A percentile compares a stretch with the other conserved stretches of the same genome.
phyloP scores from a whole-genome alignment of 2,797 vertebrate species.

The Mormyrops attenuatus region DNA sequence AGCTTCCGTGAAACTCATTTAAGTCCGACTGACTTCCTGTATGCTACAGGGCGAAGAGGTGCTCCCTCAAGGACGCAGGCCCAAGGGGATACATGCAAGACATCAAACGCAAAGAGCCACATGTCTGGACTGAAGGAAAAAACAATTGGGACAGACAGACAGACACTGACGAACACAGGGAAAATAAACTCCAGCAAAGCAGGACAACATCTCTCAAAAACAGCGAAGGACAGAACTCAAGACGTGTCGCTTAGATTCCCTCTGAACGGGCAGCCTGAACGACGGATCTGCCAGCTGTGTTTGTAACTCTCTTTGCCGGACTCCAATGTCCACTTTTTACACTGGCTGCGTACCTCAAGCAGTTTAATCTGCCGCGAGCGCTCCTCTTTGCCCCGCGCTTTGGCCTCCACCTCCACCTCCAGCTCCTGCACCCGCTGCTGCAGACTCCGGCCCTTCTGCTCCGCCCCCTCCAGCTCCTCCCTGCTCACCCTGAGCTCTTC shows the following conservation, averaged over 20 bases:
- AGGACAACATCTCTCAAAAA: not conserved
- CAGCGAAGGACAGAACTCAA: not conserved
- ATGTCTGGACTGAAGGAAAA: not conserved
- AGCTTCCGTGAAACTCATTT: conserved; percentile 26
- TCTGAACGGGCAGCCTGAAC: not conserved
- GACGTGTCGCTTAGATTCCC: not conserved
- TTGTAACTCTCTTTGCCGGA: not conserved
- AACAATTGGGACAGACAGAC: not conserved
- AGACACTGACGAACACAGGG: not conserved
- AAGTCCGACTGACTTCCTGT: conserved; percentile 21
- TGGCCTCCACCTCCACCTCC: conserved; percentile 70
- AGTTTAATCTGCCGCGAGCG: conserved; percentile 75
- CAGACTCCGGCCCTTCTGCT: conserved; percentile 72
- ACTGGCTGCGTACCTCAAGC: conserved; percentile 71
- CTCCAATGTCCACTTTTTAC: not conserved
- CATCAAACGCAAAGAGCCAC: not conserved
- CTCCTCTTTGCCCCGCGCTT: conserved; percentile 68
- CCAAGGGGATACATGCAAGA: not conserved
- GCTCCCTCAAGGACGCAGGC: not conserved
- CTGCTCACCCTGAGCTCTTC: conserved; percentile 73
- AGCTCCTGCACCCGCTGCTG: conserved; percentile 77
- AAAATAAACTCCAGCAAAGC: not conserved
- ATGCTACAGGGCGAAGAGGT: not conserved
- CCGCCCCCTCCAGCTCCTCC: conserved; percentile 75
- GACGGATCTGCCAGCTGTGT: not conserved